These are phyloP conservation scores for Artemisiospiza belli DNA, from an alignment of 2,113 vertebrate species.

Conservation along the genomic window DNA sequence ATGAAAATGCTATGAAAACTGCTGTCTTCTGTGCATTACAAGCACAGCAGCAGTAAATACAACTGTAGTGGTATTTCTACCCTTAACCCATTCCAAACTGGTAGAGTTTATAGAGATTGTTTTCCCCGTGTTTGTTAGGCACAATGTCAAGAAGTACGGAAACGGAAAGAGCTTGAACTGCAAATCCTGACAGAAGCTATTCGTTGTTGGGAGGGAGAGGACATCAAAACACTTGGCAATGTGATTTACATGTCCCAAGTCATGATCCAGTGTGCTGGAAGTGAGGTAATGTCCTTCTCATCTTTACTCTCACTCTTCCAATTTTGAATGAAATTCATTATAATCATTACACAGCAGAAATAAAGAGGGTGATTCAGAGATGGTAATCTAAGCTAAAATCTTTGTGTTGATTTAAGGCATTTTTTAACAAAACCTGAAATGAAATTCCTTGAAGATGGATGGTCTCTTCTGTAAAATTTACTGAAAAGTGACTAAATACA, in stretches of 20 bases:
- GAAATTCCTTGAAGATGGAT: not conserved
- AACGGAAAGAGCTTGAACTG: constrained; percentile 94
- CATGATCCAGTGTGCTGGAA: constrained; percentile 88
- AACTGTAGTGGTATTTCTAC: not conserved
- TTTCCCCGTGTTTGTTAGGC: constrained; percentile 69
- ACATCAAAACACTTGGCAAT: constrained; percentile 90
- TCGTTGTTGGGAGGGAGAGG: constrained; percentile 95
- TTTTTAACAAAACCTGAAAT: not conserved
- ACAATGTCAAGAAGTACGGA: constrained; percentile 95
- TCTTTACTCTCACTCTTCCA: not conserved
- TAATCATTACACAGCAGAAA: not conserved
- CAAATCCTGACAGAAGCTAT: constrained; percentile 94
- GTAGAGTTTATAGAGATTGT: not conserved
- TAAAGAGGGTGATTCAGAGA: not conserved
- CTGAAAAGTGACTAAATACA: not conserved
- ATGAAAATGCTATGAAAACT: not conserved
- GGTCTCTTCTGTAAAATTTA: not conserved
- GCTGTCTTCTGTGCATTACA: not conserved
- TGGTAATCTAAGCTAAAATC: not conserved
- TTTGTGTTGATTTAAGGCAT: not conserved
- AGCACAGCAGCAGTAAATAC: not conserved
- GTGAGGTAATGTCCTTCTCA: constrained; percentile 78
- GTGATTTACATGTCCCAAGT: constrained; percentile 98
- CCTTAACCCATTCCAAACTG: not conserved
- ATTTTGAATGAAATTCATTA: not conserved